A percentile compares a stretch with the other conserved stretches of the same genome.
These are phyloP conservation scores for Poicephalus meyeri DNA, from an alignment of 2,113 vertebrate species.

Conservation along the genomic window DNA sequence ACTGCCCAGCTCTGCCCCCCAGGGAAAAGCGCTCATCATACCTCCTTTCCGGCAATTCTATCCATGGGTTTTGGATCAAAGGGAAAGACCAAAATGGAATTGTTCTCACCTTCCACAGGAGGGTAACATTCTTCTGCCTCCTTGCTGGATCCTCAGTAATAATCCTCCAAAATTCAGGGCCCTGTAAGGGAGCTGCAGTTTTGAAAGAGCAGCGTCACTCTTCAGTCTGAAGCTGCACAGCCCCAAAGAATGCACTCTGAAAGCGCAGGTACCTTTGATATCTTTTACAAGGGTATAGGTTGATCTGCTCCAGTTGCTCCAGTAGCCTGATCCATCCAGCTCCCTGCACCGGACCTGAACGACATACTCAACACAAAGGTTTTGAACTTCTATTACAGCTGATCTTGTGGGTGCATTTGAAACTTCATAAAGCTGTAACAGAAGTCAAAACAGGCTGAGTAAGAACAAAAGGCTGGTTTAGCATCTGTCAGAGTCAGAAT, in stretches of 20 bases:
- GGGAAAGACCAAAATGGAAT: not conserved
- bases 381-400: conserved; percentile 47
- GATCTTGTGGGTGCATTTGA: not conserved
- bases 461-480: not conserved
- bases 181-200: conserved; percentile 81
- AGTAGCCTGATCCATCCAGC: conserved; percentile 73
- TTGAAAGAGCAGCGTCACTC: not conserved
- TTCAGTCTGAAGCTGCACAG: not conserved
- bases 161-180: conserved; percentile 91
- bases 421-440: conserved; percentile 59
- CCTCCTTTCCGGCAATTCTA: not conserved
- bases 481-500: not conserved
- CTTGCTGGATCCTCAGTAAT: conserved; percentile 68
- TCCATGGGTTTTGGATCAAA: not conserved
- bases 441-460: not conserved
- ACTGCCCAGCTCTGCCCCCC: not conserved
- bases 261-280: conserved; percentile 77
- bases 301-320: conserved; percentile 88
- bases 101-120: conserved; percentile 86
- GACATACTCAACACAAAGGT: conserved; percentile 76
- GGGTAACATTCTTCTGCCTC: conserved; percentile 82
- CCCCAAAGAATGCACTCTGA: not conserved
- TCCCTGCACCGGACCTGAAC: conserved; percentile 84
- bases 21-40: not conserved
- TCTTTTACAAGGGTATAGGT: conserved; percentile 73